Evolutionary conservation across 2,888 invertebrate species (phyloP).

Genomic region (Heliconius charithonia): DNA sequence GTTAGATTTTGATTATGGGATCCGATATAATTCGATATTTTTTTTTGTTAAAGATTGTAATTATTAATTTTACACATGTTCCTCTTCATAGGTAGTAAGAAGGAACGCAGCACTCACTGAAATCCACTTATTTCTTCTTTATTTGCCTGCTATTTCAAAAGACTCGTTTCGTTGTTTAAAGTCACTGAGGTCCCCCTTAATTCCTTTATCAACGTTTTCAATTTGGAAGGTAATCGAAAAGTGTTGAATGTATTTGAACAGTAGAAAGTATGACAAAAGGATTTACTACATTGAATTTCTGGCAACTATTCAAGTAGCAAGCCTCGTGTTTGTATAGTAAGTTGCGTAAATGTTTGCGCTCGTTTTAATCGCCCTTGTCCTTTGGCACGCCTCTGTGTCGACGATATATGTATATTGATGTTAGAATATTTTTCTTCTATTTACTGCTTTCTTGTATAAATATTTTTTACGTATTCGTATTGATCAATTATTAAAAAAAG

Average conservation of each 20-base stretch:
- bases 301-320: constrained; percentile 20
- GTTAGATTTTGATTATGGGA: too few relatives aligned
- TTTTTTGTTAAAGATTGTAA: too few relatives aligned
- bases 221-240: not conserved
- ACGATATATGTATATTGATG: not conserved
- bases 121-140: too few relatives aligned
- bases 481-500: not conserved
- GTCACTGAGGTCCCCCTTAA: not conserved
- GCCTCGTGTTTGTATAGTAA: constrained; percentile 24
- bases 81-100: too few relatives aligned
- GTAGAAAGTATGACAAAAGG: not conserved
- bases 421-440: constrained; percentile 3
- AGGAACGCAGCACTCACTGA: too few relatives aligned
- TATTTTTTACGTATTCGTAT: not conserved
- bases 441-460: not conserved
- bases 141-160: too few relatives aligned
- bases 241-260: not conserved
- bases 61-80: too few relatives aligned
- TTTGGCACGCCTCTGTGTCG: constrained; percentile 23
- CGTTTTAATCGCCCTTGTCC: constrained; percentile 29
- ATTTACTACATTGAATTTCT: constrained; percentile 26
- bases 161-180: not conserved
- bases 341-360: constrained; percentile 28
- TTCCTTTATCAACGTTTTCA: not conserved
- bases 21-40: too few relatives aligned